Base-by-base conservation (phyloP, 2,113 vertebrate genomes). In the Propithecus coquereli region DNA sequence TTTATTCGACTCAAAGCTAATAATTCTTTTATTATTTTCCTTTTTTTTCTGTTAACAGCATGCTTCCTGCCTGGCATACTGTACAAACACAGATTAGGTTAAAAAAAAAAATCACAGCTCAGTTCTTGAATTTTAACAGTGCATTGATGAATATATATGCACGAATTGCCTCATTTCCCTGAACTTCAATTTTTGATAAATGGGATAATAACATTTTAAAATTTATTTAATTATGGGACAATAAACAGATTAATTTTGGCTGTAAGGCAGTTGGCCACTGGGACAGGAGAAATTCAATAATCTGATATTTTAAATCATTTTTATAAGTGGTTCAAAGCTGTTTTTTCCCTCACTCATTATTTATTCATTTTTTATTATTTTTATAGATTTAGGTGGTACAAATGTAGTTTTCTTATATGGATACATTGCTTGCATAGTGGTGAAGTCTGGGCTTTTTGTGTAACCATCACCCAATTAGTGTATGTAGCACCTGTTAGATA, bases 301-400 rank as follows among this genome's bases (percentile, higher is more conserved):
- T 95, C 43, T 94, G 79, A 90, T 91, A 95, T 87, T 96, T 93
- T 84, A 83, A 82, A 83, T 96, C 92, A 83, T 50, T 96, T 94
- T 96, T 91, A 6, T 91, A 95, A 97, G 80, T 87, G 91, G 95
- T 93, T 91, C 93, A 95, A 97, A 95, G 93, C 94, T 95, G 91
- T 97, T 97, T 96, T 93, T 10, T 22, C 17, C 25, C 59, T 27
- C 59, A 61, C 10, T 61, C 59, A 27, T 12, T 61, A 10, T 61
- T 61, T 57, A 57, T 57, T 61, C 22, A 61, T 61, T 61, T 27
- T 12, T 61, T 61, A 61, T 61, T 61, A 61, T 30, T 61, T 61
- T 61, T 61, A 61, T 30, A 61, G 25, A 61, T 61, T 61, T 61
- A 61, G 25, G 25, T 18, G 59, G 59, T 61, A 61, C 27, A 61